Percentiles rank a stretch among this genome's conserved stretches.
phyloP scores from a whole-genome alignment of 1,140 invertebrate genomes.

The Adelges cooleyi region DNA sequence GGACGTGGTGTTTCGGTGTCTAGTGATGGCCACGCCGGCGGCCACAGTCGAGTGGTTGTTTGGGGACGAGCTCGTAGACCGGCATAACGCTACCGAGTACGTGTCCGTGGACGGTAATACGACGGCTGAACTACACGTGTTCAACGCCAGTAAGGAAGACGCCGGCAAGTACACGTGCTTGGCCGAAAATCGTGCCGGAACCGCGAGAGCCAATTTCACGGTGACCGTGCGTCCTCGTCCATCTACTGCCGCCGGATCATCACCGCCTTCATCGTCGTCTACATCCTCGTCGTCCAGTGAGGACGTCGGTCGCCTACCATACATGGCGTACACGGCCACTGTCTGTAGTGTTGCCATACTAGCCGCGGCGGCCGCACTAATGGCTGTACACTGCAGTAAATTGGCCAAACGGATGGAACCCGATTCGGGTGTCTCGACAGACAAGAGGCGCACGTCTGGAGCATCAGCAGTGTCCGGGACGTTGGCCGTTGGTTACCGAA shows the following conservation, averaged over 20 bases:
- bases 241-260: constrained; percentile 46
- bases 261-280: constrained; percentile 30
- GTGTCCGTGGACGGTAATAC: constrained; percentile 49
- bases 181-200: constrained; percentile 70
- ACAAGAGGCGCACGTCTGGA: constrained; percentile 36
- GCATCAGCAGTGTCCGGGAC: constrained; percentile 36
- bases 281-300: constrained; percentile 30
- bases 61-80: constrained; percentile 57
- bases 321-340: constrained; percentile 30
- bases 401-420: constrained; percentile 38
- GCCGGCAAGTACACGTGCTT: constrained; percentile 71
- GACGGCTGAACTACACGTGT: constrained; percentile 60
- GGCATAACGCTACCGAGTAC: constrained; percentile 56
- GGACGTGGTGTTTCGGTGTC: constrained; percentile 64
- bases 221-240: constrained; percentile 57
- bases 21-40: constrained; percentile 63
- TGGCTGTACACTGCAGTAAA: constrained; percentile 37
- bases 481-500: constrained; percentile 29
- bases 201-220: constrained; percentile 60
- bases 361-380: background rate
- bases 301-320: constrained; percentile 37
- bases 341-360: constrained; percentile 36
- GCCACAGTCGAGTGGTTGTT: constrained; percentile 69
- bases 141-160: constrained; percentile 57
- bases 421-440: constrained; percentile 15